phyloP scores from a whole-genome alignment of 30 jellyfish, hydroid and myxozoan species.

The Rhopilema esculentum region DNA sequence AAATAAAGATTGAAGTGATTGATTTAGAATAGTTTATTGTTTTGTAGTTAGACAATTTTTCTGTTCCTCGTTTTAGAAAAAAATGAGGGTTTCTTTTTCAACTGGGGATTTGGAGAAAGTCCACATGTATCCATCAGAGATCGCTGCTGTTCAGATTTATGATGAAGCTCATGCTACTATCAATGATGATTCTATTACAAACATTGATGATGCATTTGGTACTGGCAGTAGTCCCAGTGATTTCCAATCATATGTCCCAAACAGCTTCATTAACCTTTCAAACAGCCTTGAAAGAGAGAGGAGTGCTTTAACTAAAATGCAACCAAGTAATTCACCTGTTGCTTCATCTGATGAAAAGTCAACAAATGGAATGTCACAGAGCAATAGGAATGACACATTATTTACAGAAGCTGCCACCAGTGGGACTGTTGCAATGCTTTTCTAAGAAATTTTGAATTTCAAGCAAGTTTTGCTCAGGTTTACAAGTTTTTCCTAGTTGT shows the following conservation, averaged over 20 bases:
- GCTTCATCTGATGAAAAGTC: background rate
- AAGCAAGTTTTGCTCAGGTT: background rate
- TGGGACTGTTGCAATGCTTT: conserved; percentile 39
- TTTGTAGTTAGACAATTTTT: too few species aligned
- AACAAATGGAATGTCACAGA: background rate
- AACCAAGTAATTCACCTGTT: background rate
- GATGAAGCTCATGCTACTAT: conserved; percentile 28
- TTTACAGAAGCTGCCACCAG: conserved; percentile 48
- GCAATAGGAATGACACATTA: background rate
- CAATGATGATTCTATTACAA: background rate
- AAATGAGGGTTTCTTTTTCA: conserved; percentile 28
- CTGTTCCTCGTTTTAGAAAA: conserved; percentile 7
- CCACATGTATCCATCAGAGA: conserved; percentile 65
- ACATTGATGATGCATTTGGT: conserved; percentile 14
- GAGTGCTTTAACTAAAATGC: background rate
- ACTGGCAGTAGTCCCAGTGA: conserved; percentile 2
- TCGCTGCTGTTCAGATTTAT: conserved; percentile 56
- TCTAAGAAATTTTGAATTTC: background rate
- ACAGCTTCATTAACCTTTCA: conserved; percentile 15
- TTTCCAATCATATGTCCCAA: conserved; percentile 47
- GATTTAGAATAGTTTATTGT: too few species aligned
- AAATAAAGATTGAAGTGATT: too few species aligned
- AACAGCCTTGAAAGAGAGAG: conserved; percentile 55
- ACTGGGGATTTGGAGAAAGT: conserved; percentile 39
- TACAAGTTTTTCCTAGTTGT: background rate